These are phyloP conservation scores for Oriolus oriolus DNA, from an alignment of 2,113 vertebrate species.

Conservation along the genomic window DNA sequence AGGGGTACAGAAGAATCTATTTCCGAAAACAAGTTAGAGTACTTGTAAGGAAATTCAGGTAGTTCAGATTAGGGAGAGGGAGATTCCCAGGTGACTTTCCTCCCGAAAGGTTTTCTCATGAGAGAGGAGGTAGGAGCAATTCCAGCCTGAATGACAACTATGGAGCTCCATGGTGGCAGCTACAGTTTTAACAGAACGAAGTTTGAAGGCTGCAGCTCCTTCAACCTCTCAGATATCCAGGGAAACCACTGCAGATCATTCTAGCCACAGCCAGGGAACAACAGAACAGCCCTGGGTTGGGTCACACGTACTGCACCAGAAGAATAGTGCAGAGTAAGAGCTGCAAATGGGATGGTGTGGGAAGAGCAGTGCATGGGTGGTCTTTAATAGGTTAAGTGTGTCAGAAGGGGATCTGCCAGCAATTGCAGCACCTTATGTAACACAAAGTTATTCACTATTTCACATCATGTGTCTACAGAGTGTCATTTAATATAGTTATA, in stretches of 20 bases:
- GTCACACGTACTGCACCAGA: fast-evolving
- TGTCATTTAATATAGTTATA: slow-evolving; percentile 20
- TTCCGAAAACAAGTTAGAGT: neutral
- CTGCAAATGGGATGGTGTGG: neutral
- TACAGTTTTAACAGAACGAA: neutral
- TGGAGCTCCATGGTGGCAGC: neutral
- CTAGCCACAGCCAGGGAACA: neutral
- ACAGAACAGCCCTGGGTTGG: neutral
- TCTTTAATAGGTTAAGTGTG: slow-evolving; percentile 18
- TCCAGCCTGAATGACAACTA: neutral
- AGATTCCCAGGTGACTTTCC: neutral
- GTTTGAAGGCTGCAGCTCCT: neutral
- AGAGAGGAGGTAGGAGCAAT: neutral
- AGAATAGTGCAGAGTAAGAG: neutral
- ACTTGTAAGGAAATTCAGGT: neutral
- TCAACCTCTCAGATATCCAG: neutral
- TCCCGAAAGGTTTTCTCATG: neutral
- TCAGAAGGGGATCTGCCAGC: neutral
- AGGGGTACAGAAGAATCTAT: neutral
- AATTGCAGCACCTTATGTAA: slow-evolving; percentile 36
- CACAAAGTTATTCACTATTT: slow-evolving; percentile 23
- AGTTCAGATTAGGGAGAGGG: neutral
- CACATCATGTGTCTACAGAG: slow-evolving; percentile 39
- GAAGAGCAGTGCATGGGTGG: slow-evolving; percentile 6
- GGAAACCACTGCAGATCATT: neutral